Evolutionary conservation across 2,888 invertebrate genomes (phyloP).

Genomic region (Idaea biselata): DNA sequence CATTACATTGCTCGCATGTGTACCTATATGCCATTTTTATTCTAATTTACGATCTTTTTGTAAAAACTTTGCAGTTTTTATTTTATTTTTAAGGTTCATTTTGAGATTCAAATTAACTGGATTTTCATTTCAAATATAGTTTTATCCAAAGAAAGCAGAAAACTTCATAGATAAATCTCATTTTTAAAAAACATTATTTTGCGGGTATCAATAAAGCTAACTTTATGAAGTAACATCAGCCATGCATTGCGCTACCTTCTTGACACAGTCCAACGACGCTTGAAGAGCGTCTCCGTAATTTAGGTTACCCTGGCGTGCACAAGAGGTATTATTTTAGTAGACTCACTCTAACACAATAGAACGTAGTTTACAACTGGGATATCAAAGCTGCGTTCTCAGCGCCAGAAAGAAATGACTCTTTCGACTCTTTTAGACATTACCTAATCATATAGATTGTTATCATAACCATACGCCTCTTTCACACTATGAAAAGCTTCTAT

Average conservation of each 20-base stretch:
- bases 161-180: no score
- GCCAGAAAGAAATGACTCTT: no score
- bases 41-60: neutral
- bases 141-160: no score
- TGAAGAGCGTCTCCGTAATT: conserved; percentile 18
- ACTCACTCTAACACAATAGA: neutral
- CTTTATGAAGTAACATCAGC: neutral
- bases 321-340: conserved; percentile 16
- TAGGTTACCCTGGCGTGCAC: conserved; percentile 34
- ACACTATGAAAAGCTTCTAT: no score
- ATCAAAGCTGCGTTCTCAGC: no score
- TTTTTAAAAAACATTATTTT: neutral
- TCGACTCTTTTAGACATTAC: no score
- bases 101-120: no score
- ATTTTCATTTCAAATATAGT: no score
- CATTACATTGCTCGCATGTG: neutral
- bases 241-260: neutral
- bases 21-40: neutral
- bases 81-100: neutral
- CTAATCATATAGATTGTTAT: no score
- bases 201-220: neutral
- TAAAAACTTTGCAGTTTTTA: neutral
- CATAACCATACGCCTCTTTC: no score
- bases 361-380: neutral
- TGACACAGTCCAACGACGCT: neutral